Percentiles rank a stretch among this genome's conserved stretches.
Evolutionary conservation across 2,797 vertebrate species (phyloP).

Genomic region (Acanthornis magna): DNA sequence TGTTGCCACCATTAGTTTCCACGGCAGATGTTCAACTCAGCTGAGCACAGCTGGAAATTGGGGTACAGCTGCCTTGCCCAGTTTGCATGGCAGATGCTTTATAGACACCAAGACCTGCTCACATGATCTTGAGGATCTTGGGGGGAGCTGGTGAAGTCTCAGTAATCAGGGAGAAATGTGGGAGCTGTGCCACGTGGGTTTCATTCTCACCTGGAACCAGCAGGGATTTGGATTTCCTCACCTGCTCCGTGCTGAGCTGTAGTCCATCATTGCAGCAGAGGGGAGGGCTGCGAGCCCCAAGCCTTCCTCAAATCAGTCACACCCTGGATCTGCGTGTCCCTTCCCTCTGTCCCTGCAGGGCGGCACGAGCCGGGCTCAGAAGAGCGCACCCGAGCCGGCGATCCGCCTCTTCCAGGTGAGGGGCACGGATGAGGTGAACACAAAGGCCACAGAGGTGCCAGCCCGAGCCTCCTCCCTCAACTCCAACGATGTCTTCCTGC

Average conservation of each 20-base stretch:
- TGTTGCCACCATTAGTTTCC: background rate
- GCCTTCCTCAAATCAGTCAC: background rate
- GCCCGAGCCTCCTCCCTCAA: constrained; percentile 85
- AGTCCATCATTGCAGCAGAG: accelerated
- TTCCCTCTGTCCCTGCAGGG: constrained; percentile 72
- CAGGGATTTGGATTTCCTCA: background rate
- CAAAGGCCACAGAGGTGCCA: constrained; percentile 85
- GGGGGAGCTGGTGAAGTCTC: background rate
- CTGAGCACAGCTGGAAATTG: background rate
- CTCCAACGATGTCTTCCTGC: constrained; percentile 87
- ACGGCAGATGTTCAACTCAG: background rate
- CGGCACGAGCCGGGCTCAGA: constrained; percentile 78
- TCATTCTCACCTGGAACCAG: background rate
- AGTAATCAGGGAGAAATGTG: background rate
- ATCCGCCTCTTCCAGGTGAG: constrained; percentile 88
- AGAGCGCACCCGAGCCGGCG: constrained; percentile 37
- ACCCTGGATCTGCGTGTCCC: background rate
- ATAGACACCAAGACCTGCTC: background rate
- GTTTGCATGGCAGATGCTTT: background rate
- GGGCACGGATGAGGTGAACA: constrained; percentile 84
- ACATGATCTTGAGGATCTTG: background rate
- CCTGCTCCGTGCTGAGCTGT: background rate
- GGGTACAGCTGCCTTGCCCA: background rate
- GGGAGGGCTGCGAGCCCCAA: background rate
- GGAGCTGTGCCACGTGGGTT: background rate